Evolutionary conservation across 2,888 invertebrate genomes (phyloP).

Genomic region (Euphydryas editha): DNA sequence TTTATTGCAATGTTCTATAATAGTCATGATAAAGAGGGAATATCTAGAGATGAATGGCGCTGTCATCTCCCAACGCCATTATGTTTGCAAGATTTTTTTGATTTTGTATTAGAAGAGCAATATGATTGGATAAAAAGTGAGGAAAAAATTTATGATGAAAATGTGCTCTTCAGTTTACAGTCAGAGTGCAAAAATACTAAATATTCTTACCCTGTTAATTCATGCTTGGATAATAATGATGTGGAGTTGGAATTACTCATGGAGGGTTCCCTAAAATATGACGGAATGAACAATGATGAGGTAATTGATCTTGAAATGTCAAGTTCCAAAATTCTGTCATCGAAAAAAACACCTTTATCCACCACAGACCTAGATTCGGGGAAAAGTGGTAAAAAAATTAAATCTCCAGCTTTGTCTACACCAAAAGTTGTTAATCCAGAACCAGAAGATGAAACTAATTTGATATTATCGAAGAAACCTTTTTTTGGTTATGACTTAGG

Average conservation of each 20-base stretch:
- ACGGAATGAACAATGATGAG: constrained; percentile 54
- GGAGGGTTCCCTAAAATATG: constrained; percentile 73
- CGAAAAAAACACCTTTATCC: constrained; percentile 50
- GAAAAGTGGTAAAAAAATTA: constrained; percentile 60
- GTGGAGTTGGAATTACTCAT: constrained; percentile 67
- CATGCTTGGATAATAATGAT: constrained; percentile 62
- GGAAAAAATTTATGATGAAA: constrained; percentile 66
- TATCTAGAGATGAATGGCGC: constrained; percentile 73
- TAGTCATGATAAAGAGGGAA: constrained; percentile 67
- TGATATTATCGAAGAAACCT: constrained; percentile 52
- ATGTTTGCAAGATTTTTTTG: constrained; percentile 81
- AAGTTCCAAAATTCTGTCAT: constrained; percentile 38
- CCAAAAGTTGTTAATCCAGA: constrained; percentile 49
- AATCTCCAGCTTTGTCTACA: constrained; percentile 48
- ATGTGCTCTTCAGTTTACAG: constrained; percentile 49
- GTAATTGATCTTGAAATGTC: constrained; percentile 45
- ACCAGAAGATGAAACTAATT: constrained; percentile 39
- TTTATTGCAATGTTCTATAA: constrained; percentile 74
- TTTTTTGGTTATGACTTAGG: constrained; percentile 73
- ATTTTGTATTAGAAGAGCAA: constrained; percentile 77
- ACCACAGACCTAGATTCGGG: constrained; percentile 49
- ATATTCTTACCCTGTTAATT: constrained; percentile 49
- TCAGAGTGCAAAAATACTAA: constrained; percentile 55
- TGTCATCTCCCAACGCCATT: constrained; percentile 76
- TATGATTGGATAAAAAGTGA: constrained; percentile 76